Percentiles rank a stretch among this genome's conserved stretches.
Conservation (phyloP, 2,113 vertebrate species). For the Ageneiosus marmoratus region DNA sequence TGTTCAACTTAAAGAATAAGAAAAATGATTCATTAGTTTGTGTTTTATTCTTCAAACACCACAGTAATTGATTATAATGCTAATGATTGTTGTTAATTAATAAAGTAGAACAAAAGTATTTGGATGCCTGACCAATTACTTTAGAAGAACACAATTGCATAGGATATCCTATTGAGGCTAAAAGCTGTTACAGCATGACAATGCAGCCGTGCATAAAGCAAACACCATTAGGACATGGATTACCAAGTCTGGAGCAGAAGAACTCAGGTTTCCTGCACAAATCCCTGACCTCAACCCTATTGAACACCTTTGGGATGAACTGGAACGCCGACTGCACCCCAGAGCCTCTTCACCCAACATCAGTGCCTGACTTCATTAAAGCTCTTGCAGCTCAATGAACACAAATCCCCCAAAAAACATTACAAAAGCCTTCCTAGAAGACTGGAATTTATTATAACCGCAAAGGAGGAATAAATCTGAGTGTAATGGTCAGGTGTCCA, state of each 20-base stretch:
- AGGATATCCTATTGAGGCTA: too few relatives aligned
- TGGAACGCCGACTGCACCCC: background rate
- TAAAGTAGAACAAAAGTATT: background rate
- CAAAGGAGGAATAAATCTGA: background rate
- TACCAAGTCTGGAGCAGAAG: too few relatives aligned
- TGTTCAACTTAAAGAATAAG: background rate
- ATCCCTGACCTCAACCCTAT: too few relatives aligned
- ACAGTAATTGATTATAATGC: too few relatives aligned
- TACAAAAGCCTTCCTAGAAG: background rate
- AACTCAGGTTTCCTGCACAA: too few relatives aligned
- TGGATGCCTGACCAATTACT: background rate
- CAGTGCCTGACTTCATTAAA: background rate
- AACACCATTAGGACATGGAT: too few relatives aligned
- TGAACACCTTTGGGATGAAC: too few relatives aligned
- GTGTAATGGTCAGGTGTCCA: background rate
- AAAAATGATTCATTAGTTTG: background rate
- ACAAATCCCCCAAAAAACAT: background rate
- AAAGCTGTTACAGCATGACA: too few relatives aligned
- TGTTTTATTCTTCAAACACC: background rate
- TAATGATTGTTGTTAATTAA: too few relatives aligned
- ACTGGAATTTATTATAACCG: background rate
- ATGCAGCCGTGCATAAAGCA: too few relatives aligned
- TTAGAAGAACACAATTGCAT: too few relatives aligned
- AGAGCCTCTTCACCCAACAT: background rate
- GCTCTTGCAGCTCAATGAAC: background rate